Conservation (phyloP, 2,797 vertebrate genomes). For the Protosalanx chinensis region DNA sequence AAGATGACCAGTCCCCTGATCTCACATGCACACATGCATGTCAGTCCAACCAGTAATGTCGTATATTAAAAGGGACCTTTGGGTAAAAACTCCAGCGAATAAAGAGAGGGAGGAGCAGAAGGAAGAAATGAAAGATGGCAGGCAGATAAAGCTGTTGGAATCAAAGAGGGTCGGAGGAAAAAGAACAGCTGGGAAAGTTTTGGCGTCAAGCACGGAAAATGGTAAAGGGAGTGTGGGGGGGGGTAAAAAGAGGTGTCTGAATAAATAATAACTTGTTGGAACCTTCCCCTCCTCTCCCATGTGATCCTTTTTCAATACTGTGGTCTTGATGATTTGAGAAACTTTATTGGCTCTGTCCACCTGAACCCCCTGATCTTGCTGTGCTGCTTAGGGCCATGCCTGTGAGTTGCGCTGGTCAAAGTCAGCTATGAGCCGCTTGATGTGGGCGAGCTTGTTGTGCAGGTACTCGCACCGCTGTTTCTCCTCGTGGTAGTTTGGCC, state of each 20-base stretch:
- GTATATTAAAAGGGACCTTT: slow-evolving; percentile 50
- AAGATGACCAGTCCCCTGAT: slow-evolving; percentile 43
- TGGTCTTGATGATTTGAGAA: slow-evolving; percentile 46
- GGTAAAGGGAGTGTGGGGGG: slow-evolving; percentile 35
- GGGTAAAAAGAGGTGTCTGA: slow-evolving; percentile 40
- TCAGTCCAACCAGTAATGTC: slow-evolving; percentile 53
- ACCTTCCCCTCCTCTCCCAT: slow-evolving; percentile 38
- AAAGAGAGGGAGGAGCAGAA: slow-evolving; percentile 38
- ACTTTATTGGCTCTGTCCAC: slow-evolving; percentile 21
- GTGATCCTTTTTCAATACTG: slow-evolving; percentile 54
- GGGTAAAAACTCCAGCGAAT: slow-evolving; percentile 29
- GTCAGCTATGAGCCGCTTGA: slow-evolving; percentile 86
- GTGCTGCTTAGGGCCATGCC: slow-evolving; percentile 70
- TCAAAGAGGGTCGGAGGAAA: slow-evolving; percentile 48
- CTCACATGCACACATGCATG: slow-evolving; percentile 53
- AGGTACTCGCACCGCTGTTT: slow-evolving; percentile 88
- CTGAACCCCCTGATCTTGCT: neutral
- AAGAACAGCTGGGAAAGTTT: slow-evolving; percentile 47
- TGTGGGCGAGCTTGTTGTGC: slow-evolving; percentile 90
- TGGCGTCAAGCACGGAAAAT: slow-evolving; percentile 23
- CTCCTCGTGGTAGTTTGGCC: slow-evolving; percentile 82
- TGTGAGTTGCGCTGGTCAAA: slow-evolving; percentile 83
- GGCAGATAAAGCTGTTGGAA: slow-evolving; percentile 59
- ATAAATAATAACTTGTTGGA: slow-evolving; percentile 59
- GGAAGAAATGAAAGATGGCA: slow-evolving; percentile 45